phyloP scores from a whole-genome alignment of 1,140 invertebrate species.

The Papilio glaucus region DNA sequence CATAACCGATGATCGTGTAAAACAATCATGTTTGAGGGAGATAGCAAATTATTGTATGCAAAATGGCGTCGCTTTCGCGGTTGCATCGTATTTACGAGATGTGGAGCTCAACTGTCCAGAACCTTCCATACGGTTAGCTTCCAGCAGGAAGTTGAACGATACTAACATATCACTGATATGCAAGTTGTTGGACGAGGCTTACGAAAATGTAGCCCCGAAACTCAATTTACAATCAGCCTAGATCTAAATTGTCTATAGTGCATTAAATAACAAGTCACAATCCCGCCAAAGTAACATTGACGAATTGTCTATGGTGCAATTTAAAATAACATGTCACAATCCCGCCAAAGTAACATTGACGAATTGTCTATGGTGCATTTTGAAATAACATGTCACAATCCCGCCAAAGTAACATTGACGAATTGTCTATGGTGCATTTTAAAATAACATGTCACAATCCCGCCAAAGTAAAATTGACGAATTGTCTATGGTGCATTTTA shows the following conservation, averaged over 20 bases:
- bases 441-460: too few species aligned
- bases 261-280: constrained; percentile 13
- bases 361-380: too few species aligned
- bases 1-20: constrained; percentile 77
- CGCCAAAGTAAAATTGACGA: too few species aligned
- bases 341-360: constrained; percentile 17
- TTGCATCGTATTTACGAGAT: constrained; percentile 86
- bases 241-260: constrained; percentile 37
- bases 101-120: constrained; percentile 85
- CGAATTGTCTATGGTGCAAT: constrained; percentile 10
- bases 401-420: too few species aligned
- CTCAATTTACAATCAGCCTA: constrained; percentile 45
- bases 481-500: too few species aligned
- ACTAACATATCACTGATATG: constrained; percentile 82
- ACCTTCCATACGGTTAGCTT: constrained; percentile 86
- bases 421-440: too few species aligned
- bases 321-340: constrained; percentile 14
- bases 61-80: constrained; percentile 85
- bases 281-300: constrained; percentile 11
- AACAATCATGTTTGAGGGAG: constrained; percentile 84
- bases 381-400: too few species aligned
- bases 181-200: constrained; percentile 73
- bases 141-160: constrained; percentile 84
- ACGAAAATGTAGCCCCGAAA: constrained; percentile 65
- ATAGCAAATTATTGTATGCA: constrained; percentile 86